Evolutionary conservation across 2,113 vertebrate species (phyloP), one percentile per base, ranked within the genome.

Genomic region (Mola mola): DNA sequence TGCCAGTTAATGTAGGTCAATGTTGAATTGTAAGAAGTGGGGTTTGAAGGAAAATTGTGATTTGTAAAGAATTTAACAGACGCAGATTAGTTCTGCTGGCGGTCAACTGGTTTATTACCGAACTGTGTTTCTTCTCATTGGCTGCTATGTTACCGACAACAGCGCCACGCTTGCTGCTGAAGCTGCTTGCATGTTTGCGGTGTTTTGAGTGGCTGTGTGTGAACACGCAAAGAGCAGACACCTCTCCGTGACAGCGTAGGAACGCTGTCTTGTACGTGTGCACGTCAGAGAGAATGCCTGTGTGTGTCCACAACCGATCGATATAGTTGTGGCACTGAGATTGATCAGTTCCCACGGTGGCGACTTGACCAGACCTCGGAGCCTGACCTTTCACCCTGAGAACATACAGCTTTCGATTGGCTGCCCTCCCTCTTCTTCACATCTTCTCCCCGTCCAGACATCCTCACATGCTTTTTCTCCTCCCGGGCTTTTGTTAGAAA

Each of bases 301-400:
- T 63, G 62, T 62, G 44, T 85, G 86, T 80, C 89, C 81, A 85
- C 67, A 60, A 84, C 69, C 46, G 91, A 96, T 97, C 94, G 87
- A 96, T 96, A 89, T 29, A 63, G 83, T 81, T 78, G 92, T 93
- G 89, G 92, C 89, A 92, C 90, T 88, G 90, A 93, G 93, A 97
- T 93, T 94, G 95, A 98, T 96, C 87, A 91, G 85, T 88, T 93
- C 92, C 95, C 90, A 91, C 90, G 89, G 89, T 88, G 92, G 94
- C 92, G 79, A 43, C 94, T 94, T 94, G 93, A 95, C 94, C 88
- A 83, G 93, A 93, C 92, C 91, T 87, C 75, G 88, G 84, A 89
- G 87, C 31, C 46, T 85, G 94, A 95, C 94, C 95, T 92, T 80
- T 96, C 94, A 94, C 93, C 92, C 67, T 60, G 21, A 26, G 87